A percentile compares a stretch with the other conserved stretches of the same genome.
phyloP scores from a whole-genome alignment of 2,797 vertebrate species.

The Psittacula derbiana region DNA sequence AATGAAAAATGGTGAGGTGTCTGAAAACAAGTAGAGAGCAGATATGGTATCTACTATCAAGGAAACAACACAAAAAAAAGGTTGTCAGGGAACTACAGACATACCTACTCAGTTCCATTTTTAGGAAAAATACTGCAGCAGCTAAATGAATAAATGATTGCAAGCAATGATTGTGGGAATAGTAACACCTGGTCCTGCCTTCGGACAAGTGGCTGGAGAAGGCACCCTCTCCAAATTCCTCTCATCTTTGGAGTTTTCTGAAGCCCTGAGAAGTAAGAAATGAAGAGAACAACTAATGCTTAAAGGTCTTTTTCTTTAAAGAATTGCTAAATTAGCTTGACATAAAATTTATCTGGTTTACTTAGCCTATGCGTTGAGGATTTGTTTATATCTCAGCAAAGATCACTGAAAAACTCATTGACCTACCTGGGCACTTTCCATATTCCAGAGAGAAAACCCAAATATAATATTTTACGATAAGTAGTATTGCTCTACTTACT shows the following conservation, averaged over 20 bases:
- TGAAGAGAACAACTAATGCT: background rate
- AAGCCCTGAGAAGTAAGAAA: background rate
- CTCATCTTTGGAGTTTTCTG: background rate
- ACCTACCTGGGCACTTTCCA: background rate
- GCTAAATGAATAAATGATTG: background rate
- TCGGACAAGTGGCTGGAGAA: background rate
- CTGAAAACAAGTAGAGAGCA: background rate
- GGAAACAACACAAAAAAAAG: background rate
- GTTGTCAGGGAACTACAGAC: background rate
- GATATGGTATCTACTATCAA: background rate
- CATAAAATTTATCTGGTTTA: background rate
- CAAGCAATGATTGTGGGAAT: background rate
- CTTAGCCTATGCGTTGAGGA: background rate
- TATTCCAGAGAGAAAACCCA: background rate
- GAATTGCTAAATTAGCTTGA: background rate
- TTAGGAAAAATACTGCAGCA: background rate
- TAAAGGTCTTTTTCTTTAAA: background rate
- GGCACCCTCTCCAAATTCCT: background rate
- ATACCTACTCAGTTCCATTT: background rate
- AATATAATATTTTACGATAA: background rate
- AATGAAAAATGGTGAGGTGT: background rate
- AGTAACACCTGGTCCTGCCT: background rate
- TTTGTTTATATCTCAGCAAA: background rate
- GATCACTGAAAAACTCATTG: background rate
- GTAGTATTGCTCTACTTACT: background rate